Base-by-base conservation (phyloP, 2,113 vertebrate genomes). In the Tretioscincus oriximinensis region DNA sequence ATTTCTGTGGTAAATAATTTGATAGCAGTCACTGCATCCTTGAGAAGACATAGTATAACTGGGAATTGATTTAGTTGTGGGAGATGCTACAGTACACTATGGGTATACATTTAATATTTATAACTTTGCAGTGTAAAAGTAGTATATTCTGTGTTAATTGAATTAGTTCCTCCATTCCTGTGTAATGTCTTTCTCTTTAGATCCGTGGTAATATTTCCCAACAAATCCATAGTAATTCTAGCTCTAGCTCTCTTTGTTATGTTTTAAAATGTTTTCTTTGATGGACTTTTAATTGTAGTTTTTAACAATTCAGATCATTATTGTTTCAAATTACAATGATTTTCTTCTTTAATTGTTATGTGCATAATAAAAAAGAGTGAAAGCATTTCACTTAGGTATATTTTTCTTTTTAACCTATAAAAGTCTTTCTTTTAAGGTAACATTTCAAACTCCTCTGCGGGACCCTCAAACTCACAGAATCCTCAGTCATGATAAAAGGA, bases 391-490 rank as follows among this genome's bases (percentile, higher is more conserved):
- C 18, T 58, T 58, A 18, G 18, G 54, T 16, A 58, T 18, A 18
- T 58, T 58, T 58, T 58, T 16, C 12, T 14, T 18, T 18, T 4
- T 58, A 7, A 31, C 66, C 22, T 66, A 3, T 49, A 7, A 45
- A 1, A n/a, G 8, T 49, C 45, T 66, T 73, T 54, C 16, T 35
- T 11, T 80, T 4, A 63, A 81, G 78, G 78, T 81, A 41, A 81
- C 78, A 35, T 81, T 81, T 65, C 78, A 81, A 35, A 73, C 78
- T 2, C 78, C 78, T n/a, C 9, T 66, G 21, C 61, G 78, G 70
- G 78, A 81, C 66, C 45, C 78, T n/a, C 41, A 73, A 9, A 73
- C 60, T 54, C 60, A 6, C 28, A 81, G 45, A 35, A 54, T 73
- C 61, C 16, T 73, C 22, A 81, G 61, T 81, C 60, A 61, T n/a